Conservation (phyloP, 2,113 vertebrate genomes). For the Beaufortia kweichowensis region DNA sequence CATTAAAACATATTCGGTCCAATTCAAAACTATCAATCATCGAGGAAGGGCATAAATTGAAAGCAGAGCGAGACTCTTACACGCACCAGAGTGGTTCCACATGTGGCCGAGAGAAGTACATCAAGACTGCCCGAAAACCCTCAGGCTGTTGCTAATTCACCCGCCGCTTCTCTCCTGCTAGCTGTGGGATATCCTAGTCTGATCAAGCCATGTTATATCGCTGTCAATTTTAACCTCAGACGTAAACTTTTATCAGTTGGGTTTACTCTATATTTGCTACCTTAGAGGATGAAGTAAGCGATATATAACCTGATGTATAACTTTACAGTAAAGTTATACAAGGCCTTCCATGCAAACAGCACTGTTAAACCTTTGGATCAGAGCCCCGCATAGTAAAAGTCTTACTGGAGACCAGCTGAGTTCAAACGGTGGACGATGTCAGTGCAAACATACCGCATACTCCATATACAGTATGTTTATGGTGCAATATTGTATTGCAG, state of each 20-base stretch:
- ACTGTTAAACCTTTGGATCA: constrained; percentile 25
- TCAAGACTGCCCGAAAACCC: not conserved
- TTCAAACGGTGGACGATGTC: not conserved
- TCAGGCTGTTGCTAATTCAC: constrained; percentile 40
- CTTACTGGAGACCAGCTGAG: not conserved
- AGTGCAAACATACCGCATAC: not conserved
- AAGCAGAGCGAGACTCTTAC: constrained; percentile 43
- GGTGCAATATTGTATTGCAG: not conserved
- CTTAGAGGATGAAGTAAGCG: not conserved
- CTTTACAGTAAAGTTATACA: constrained; percentile 47
- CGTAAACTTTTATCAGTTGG: constrained; percentile 35
- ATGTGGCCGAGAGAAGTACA: constrained; percentile 27
- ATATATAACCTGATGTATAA: constrained; percentile 37
- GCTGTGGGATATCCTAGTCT: constrained; percentile 18
- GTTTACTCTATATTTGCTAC: not conserved
- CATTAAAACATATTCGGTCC: constrained; percentile 52
- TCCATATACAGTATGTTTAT: not conserved
- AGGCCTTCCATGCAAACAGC: constrained; percentile 41
- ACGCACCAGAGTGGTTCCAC: constrained; percentile 46
- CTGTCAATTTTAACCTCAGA: constrained; percentile 38
- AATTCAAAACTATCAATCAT: constrained; percentile 54
- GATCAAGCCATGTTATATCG: constrained; percentile 20
- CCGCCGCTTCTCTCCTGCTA: constrained; percentile 1
- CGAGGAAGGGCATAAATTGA: constrained; percentile 47
- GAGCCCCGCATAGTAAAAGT: constrained; percentile 22